Percentiles rank a stretch among this genome's conserved stretches.
phyloP scores from a whole-genome alignment of 2,797 vertebrate genomes.

The Setipinna tenuifilis region DNA sequence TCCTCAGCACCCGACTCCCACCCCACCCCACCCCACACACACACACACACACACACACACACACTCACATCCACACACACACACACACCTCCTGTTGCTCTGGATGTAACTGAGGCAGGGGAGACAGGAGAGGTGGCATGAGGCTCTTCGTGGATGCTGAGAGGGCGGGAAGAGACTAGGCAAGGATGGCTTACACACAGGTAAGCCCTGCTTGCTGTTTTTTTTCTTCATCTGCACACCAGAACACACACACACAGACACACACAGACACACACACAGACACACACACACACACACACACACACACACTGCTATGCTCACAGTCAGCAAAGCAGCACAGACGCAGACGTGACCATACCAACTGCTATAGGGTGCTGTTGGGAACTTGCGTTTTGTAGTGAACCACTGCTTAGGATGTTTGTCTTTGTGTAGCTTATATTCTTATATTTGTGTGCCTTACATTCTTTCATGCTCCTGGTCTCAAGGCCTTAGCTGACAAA shows the following conservation, averaged over 20 bases:
- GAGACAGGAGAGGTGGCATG: constrained; percentile 57
- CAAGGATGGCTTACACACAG: constrained; percentile 81
- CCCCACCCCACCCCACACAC: too few species aligned
- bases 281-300: constrained; percentile 28
- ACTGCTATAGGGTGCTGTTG: neutral
- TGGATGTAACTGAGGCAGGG: constrained; percentile 34
- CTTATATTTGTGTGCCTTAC: neutral
- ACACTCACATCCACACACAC: too few species aligned
- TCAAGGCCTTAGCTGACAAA: neutral
- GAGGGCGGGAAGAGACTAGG: constrained; percentile 61
- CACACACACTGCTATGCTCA: neutral
- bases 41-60: too few species aligned
- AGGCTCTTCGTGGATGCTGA: constrained; percentile 42
- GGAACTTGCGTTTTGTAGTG: neutral
- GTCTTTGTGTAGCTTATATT: neutral
- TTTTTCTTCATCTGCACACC: neutral
- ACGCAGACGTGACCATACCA: neutral
- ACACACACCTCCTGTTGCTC: neutral
- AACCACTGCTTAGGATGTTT: neutral
- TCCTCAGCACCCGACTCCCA: neutral
- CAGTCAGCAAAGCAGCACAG: neutral
- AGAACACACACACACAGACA: constrained; percentile 10
- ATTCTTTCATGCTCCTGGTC: neutral
- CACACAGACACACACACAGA: neutral
- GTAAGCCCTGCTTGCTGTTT: constrained; percentile 65